Evolutionary conservation across 2,888 invertebrate species (phyloP).

Genomic region (Sinotaia quadrata): DNA sequence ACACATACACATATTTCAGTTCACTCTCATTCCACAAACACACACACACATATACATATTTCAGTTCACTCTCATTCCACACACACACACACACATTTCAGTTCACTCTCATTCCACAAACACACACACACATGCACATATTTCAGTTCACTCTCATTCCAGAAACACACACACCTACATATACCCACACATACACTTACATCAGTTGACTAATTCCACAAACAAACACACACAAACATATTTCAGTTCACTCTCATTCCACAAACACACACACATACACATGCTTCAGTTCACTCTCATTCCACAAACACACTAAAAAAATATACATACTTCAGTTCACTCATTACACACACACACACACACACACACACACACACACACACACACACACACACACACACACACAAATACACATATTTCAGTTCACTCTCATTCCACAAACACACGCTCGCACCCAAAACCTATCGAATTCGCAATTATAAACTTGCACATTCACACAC

Average conservation of each 20-base stretch:
- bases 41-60: background rate
- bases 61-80: too few relatives aligned
- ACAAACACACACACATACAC: constrained; percentile 1
- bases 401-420: constrained; percentile 3
- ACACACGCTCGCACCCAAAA: background rate
- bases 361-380: constrained; percentile 10
- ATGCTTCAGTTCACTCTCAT: too few relatives aligned
- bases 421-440: background rate
- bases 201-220: background rate
- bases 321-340: background rate
- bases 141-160: background rate
- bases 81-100: constrained; percentile 3
- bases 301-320: background rate
- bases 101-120: background rate
- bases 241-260: background rate
- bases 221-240: background rate
- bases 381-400: background rate
- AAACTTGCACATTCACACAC: background rate
- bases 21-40: background rate
- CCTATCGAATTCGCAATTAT: background rate
- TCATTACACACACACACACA: background rate
- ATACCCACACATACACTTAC: background rate
- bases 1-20: background rate
- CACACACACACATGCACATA: background rate
- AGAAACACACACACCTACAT: background rate